These are phyloP conservation scores for Cladopsammia gracilis DNA, from an alignment of 64 coral and sea anemone genomes.

Conservation along the genomic window DNA sequence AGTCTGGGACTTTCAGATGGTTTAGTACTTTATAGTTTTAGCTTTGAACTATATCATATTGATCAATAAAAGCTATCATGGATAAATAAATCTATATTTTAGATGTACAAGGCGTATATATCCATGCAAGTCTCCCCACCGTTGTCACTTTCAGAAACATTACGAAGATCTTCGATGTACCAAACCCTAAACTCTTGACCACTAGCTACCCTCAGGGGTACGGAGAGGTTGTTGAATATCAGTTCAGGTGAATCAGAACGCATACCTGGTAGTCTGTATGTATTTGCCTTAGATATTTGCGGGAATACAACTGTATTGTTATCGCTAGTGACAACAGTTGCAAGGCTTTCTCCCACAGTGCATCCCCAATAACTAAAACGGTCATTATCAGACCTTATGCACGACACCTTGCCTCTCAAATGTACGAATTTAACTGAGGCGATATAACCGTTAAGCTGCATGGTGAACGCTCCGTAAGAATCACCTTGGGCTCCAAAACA, in stretches of 20 bases:
- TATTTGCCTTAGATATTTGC: background rate
- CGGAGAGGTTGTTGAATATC: conserved; percentile 8
- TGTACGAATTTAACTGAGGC: background rate
- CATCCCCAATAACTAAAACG: background rate
- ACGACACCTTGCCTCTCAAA: background rate
- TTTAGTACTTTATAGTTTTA: no score
- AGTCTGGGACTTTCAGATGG: no score
- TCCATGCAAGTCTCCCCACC: conserved; percentile 11
- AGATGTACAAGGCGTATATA: background rate
- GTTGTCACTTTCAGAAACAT: background rate
- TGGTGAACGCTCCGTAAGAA: background rate
- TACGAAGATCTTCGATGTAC: background rate
- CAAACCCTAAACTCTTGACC: conserved; percentile 18
- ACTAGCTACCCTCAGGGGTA: background rate
- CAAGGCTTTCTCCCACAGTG: background rate
- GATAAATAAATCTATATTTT: no score
- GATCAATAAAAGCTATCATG: no score
- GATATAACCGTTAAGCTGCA: background rate
- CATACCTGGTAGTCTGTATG: background rate
- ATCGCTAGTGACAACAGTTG: background rate
- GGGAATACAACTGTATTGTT: background rate
- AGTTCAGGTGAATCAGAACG: background rate
- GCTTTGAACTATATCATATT: no score
- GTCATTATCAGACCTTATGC: background rate
- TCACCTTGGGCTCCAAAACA: conserved; percentile 27